These are phyloP conservation scores for Trichopoda pennipes DNA, from an alignment of 2,888 invertebrate species.

Conservation along the genomic window DNA sequence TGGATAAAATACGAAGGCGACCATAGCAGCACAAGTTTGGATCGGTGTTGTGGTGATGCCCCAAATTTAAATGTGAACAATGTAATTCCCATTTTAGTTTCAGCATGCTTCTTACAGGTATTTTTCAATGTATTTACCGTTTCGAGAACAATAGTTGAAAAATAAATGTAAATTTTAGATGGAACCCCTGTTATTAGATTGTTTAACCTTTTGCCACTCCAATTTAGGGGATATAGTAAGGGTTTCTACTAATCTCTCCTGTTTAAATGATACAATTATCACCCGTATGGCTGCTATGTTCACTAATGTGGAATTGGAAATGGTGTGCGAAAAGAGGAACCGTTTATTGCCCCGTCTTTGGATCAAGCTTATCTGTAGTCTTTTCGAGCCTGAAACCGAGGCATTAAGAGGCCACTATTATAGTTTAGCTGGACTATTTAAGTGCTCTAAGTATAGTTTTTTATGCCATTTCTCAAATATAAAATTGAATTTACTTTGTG, in stretches of 20 bases:
- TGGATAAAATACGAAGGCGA: slow-evolving; percentile 89
- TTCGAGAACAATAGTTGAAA: too few species aligned
- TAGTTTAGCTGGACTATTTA: slow-evolving; percentile 88
- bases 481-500: neutral
- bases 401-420: slow-evolving; percentile 90
- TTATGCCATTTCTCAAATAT: neutral
- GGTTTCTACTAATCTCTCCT: slow-evolving; percentile 92
- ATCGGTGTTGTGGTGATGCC: slow-evolving; percentile 16
- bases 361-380: slow-evolving; percentile 89
- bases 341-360: slow-evolving; percentile 92
- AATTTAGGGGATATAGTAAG: slow-evolving; percentile 93
- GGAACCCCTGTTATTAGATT: slow-evolving; percentile 93
- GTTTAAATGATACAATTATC: slow-evolving; percentile 90
- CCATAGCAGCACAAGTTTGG: slow-evolving; percentile 18
- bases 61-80: slow-evolving; percentile 89
- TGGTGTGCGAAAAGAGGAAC: slow-evolving; percentile 92
- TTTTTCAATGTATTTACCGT: neutral
- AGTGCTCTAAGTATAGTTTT: slow-evolving; percentile 83
- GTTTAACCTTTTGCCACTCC: slow-evolving; percentile 91
- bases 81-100: slow-evolving; percentile 95
- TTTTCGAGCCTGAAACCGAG: slow-evolving; percentile 89
- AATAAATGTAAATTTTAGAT: slow-evolving; percentile 83
- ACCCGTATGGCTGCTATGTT: slow-evolving; percentile 92
- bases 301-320: slow-evolving; percentile 92
- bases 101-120: slow-evolving; percentile 93